Base-by-base conservation (phyloP, 2,888 invertebrate genomes). In the Podabrus alpinus region DNA sequence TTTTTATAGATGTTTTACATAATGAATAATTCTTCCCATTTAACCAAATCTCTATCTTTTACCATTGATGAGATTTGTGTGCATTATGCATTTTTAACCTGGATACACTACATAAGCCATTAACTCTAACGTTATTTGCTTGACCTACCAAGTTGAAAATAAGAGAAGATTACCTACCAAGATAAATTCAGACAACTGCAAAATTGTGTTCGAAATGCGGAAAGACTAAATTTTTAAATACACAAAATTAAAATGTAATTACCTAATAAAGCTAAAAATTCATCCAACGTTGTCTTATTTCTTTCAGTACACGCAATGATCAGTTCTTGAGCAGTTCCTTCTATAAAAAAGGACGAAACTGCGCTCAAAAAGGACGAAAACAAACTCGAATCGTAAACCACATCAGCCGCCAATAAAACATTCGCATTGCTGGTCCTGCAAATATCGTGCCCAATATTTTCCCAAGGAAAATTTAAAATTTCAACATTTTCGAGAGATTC, bases 251-350 rank as follows among this genome's bases (percentile, higher is more conserved):
- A 10, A n/a, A 25, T 2, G 15, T 19, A 29, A 25, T 7, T 77
- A 82, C 82, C 79, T 73, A 82, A 74, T 16, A 78, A 19, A 15
- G 86, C 79, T 62, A 92, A 83, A 86, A 94, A 94, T 19, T 84
- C 81, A 3, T 87, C 81, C 77, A 92, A 87, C 1, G 94, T 94
- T 1, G 89, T 87, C 81, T 89, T 86, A 87, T 94, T 94, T 79
- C 94, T 88, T 78, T 94, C 88, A 1, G 92, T 91, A 73, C 90
- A 91, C 25, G 91, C 90, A 71, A 92, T 84, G 75, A 90, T 86
- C 78, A 89, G 87, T 80, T 87, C 85, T 69, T 86, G 84, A 4
- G 85, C 81, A 73, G 83, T 78, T 66, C 84, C 84, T 21, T 81
- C 79, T 3, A 79, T 71, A 64, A 89, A 87, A 24, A 91, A 83